A percentile compares a stretch with the other conserved stretches of the same genome.
Conservation (phyloP, 30 jellyfish, hydroid and myxozoan species). For the Aurelia coerulea region DNA sequence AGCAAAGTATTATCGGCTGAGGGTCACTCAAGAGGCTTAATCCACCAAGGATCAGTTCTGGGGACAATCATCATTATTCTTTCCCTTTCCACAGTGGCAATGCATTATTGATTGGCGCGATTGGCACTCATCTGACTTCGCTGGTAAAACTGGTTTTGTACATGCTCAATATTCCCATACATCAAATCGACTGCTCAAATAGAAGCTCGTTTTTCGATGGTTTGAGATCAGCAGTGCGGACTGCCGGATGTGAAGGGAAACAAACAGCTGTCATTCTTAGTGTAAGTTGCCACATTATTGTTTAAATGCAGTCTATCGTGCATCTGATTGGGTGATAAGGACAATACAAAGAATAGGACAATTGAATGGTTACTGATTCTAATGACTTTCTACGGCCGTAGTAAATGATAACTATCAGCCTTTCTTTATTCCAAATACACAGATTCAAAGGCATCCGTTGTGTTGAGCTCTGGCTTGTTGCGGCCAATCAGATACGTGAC, state of each 20-base stretch:
- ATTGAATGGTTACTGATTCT: no score
- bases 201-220: conserved; percentile 72
- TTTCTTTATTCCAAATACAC: no score
- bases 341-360: no score
- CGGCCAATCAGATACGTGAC: no score
- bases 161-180: conserved; percentile 61
- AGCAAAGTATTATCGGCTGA: no score
- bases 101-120: conserved; percentile 65
- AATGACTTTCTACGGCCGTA: no score
- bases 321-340: no score
- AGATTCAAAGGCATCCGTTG: no score
- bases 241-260: conserved; percentile 86
- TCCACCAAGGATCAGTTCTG: no score
- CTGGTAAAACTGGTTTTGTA: conserved; percentile 66
- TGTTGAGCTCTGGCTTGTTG: no score
- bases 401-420: no score
- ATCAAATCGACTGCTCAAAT: conserved; percentile 68
- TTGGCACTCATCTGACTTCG: conserved; percentile 70
- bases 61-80: neutral
- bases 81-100: conserved; percentile 46
- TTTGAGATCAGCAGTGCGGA: conserved; percentile 76
- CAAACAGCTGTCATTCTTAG: conserved; percentile 49
- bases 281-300: conserved; percentile 23
- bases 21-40: no score
- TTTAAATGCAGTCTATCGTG: neutral